phyloP scores from a whole-genome alignment of 2,113 vertebrate genomes.

The Aegypius monachus region DNA sequence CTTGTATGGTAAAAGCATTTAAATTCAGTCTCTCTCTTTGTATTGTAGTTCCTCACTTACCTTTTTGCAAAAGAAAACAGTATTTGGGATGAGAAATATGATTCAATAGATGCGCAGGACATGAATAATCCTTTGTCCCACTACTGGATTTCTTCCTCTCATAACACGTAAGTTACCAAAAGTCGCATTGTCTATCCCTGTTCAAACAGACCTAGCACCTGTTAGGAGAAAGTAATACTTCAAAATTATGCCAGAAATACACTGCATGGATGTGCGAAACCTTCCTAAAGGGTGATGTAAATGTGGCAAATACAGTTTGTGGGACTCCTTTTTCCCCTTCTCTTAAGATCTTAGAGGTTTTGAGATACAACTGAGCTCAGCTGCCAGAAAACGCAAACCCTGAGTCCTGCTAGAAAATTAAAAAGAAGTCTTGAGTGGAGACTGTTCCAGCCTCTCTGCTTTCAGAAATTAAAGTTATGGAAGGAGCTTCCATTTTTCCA shows the following conservation, averaged over 20 bases:
- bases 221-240: not conserved
- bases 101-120: conserved; percentile 80
- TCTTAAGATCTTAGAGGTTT: not conserved
- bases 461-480: not conserved
- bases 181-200: not conserved
- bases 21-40: not conserved
- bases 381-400: not conserved
- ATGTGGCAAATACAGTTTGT: not conserved
- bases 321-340: not conserved
- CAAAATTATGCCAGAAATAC: not conserved
- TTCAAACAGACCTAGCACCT: not conserved
- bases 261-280: not conserved
- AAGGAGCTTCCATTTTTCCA: not conserved
- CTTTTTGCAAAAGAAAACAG: conserved; percentile 97
- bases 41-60: conserved; percentile 87
- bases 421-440: not conserved
- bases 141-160: conserved; percentile 97
- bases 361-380: not conserved
- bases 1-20: not conserved
- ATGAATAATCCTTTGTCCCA: conserved; percentile 98
- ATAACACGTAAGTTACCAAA: conserved; percentile 89
- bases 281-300: not conserved
- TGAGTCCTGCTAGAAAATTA: not conserved
- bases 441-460: not conserved
- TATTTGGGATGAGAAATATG: conserved; percentile 91